Base-by-base conservation (phyloP, 2,888 invertebrate species). In the Hypomecis atomaria region DNA sequence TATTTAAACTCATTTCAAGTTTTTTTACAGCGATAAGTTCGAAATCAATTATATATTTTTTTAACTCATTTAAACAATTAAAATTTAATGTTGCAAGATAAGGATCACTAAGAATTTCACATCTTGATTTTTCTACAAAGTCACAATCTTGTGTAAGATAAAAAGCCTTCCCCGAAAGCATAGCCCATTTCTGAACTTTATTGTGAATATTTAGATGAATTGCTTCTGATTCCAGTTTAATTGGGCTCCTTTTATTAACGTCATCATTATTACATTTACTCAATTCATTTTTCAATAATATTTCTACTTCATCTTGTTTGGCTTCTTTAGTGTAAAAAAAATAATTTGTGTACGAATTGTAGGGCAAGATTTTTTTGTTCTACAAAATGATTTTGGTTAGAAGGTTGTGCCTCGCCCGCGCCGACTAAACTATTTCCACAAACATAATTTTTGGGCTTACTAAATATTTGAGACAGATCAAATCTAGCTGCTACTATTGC, bases 141-240 rank as follows among this genome's bases (percentile, higher is more conserved):
- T 66, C 68, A 54, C 74, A 76, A 33, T 57, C 65, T 55, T 74
- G 75, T 3, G 75, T 78, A 23, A 81, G 59, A 48, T 80, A 82
- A 6, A 66, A 67, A 0, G 74, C 76, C 34, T 74, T 70, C 2
- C 72, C 71, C 55, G 65, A 69, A 37, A 65, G 64, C 70, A 78
- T 77, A 79, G 80, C 81, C 82, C 82, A 82, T 67, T 79, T 80
- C 69, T 79, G 79, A 57, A 82, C 72, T 70, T 76, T 77, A 33
- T 79, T 81, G 56, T 82, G 82, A 63, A 76, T 77, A 62, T 77
- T 72, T n/a, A 79, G 69, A 65, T 74, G 80, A 44, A 82, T 75
- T 9, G 79, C 78, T 54, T 82, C 81, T 0, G 79, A 74, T 59
- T 81, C 77, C 45, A 79, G 75, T 38, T 71, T 66, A 36, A 77